A percentile compares a stretch with the other conserved stretches of the same genome.
Evolutionary conservation across 2,888 invertebrate species (phyloP).

Genomic region (Cotesia congregata): DNA sequence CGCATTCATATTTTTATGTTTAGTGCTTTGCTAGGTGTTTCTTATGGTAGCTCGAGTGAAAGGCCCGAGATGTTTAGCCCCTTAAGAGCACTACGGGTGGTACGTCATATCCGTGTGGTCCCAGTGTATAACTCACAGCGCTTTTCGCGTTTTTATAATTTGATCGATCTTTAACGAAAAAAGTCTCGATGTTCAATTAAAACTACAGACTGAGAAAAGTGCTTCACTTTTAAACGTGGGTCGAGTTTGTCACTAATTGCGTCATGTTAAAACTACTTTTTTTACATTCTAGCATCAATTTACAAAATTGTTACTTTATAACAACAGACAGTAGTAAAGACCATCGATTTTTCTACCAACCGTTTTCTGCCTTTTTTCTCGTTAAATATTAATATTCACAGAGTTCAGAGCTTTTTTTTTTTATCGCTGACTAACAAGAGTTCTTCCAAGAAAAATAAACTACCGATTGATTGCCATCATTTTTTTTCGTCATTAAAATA

Average conservation of each 20-base stretch:
- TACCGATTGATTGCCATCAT: slow-evolving; percentile 13
- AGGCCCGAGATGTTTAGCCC: slow-evolving; percentile 39
- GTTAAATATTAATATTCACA: not conserved
- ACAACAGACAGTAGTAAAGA: slow-evolving; percentile 1
- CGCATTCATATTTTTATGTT: not conserved
- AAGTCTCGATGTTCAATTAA: not conserved
- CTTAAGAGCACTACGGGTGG: slow-evolving; percentile 45
- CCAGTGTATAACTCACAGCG: slow-evolving; percentile 2
- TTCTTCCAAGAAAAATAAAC: slow-evolving; percentile 3
- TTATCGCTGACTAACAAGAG: not conserved
- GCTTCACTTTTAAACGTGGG: not conserved
- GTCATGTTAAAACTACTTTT: not conserved
- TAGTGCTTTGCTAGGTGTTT: slow-evolving; percentile 2
- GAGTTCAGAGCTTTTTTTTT: slow-evolving; percentile 2
- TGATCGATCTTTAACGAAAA: not conserved
- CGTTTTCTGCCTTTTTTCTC: not conserved
- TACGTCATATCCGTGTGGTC: slow-evolving; percentile 15
- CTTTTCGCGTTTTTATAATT: not conserved
- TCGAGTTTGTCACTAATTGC: not conserved
- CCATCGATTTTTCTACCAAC: not conserved
- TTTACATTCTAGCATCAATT: not conserved
- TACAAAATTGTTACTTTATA: not conserved
- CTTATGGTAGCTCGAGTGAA: slow-evolving; percentile 20
- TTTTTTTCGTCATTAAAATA: slow-evolving; percentile 14
- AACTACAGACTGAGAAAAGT: not conserved